Conservation (phyloP, 2,797 vertebrate genomes). For the Pseudochromis fuscus region DNA sequence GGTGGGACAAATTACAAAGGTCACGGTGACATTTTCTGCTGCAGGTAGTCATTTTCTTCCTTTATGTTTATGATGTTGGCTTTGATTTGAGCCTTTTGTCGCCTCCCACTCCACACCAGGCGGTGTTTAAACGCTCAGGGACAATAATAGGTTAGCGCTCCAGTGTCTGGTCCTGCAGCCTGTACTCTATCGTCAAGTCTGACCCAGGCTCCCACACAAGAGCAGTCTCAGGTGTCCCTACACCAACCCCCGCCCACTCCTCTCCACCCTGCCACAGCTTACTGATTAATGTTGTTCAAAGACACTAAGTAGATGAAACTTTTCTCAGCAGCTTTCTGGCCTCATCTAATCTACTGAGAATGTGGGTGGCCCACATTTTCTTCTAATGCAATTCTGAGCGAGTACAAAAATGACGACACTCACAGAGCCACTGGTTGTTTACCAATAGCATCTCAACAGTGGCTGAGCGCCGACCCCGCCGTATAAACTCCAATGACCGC, state of each 20-base stretch:
- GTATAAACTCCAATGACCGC: slow-evolving; percentile 65
- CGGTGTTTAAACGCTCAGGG: slow-evolving; percentile 84
- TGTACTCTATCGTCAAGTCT: slow-evolving; percentile 65
- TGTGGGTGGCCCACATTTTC: slow-evolving; percentile 60
- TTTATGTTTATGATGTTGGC: slow-evolving; percentile 81
- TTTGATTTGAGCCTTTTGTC: slow-evolving; percentile 76
- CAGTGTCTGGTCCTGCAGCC: slow-evolving; percentile 78
- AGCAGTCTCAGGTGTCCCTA: slow-evolving; percentile 49
- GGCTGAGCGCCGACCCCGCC: slow-evolving; percentile 43
- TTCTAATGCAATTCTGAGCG: slow-evolving; percentile 21
- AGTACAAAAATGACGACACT: slow-evolving; percentile 47
- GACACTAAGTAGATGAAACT: slow-evolving; percentile 12
- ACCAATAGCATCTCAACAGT: slow-evolving; percentile 62
- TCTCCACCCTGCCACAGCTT: slow-evolving; percentile 12
- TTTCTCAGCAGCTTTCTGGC: slow-evolving; percentile 10
- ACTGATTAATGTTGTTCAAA: slow-evolving; percentile 27
- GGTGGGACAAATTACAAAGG: slow-evolving; percentile 82
- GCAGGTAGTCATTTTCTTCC: slow-evolving; percentile 83
- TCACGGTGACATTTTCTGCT: slow-evolving; percentile 68
- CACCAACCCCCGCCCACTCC: slow-evolving; percentile 10
- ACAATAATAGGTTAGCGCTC: slow-evolving; percentile 84
- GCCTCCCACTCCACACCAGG: slow-evolving; percentile 76
- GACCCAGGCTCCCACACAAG: slow-evolving; percentile 58
- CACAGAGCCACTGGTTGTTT: slow-evolving; percentile 59
- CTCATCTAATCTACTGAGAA: slow-evolving; percentile 20